Evolutionary conservation across 2,113 vertebrate species (phyloP).

Genomic region (Fregetta grallaria): DNA sequence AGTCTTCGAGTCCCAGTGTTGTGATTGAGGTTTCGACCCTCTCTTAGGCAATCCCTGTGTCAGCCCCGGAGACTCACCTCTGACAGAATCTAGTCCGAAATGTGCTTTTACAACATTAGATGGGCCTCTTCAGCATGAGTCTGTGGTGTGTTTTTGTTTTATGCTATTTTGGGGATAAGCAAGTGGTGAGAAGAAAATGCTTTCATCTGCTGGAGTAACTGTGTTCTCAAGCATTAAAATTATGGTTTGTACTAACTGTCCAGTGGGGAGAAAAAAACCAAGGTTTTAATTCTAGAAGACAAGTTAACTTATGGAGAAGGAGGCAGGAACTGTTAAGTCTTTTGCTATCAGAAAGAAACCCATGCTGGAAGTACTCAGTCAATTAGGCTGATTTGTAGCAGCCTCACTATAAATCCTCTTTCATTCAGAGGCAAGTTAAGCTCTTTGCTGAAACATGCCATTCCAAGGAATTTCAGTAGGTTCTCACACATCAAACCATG

Average conservation of each 20-base stretch:
- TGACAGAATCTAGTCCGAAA: not conserved
- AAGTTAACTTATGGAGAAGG: not conserved
- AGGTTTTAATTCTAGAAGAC: conserved; percentile 19
- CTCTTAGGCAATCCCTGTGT: not conserved
- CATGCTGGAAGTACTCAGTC: not conserved
- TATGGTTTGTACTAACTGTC: not conserved
- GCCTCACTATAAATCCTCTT: not conserved
- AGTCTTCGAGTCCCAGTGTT: not conserved
- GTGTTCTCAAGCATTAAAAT: not conserved
- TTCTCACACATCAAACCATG: not conserved
- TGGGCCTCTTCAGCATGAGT: not conserved
- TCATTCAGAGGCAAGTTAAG: not conserved
- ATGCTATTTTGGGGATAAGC: not conserved
- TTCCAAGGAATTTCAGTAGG: not conserved
- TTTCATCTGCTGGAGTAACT: not conserved
- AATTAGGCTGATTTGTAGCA: conserved; percentile 33
- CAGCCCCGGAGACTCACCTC: not conserved
- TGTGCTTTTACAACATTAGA: not conserved
- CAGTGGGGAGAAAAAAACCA: not conserved
- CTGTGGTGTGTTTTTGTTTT: not conserved
- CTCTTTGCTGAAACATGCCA: not conserved
- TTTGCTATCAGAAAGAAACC: not conserved
- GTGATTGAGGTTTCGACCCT: not conserved
- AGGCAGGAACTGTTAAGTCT: not conserved
- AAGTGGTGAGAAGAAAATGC: not conserved